Evolutionary conservation across 2,113 vertebrate species (phyloP).

Genomic region (Lampris megalopsis): DNA sequence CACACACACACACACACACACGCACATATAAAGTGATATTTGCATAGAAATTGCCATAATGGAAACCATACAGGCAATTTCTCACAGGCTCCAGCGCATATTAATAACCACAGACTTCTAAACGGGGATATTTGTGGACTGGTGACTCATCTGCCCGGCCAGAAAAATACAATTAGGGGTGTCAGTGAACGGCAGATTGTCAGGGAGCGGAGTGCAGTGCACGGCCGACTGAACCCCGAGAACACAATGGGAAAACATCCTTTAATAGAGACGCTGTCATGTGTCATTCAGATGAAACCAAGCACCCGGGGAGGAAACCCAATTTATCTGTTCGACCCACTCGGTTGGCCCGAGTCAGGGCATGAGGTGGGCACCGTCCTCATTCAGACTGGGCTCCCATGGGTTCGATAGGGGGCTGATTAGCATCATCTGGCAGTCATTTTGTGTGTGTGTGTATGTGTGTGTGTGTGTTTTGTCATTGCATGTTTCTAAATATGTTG

Average conservation of each 20-base stretch:
- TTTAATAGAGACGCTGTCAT: constrained; percentile 53
- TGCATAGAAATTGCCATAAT: too few relatives aligned
- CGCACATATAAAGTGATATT: not conserved
- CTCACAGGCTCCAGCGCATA: not conserved
- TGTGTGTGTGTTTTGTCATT: not conserved
- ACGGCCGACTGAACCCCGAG: constrained; percentile 40
- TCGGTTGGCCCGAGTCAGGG: constrained; percentile 43
- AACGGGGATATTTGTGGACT: constrained; percentile 29
- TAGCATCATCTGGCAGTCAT: constrained; percentile 45
- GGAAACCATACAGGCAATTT: too few relatives aligned
- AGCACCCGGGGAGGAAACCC: constrained; percentile 17
- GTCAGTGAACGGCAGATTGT: constrained; percentile 39
- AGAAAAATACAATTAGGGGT: not conserved
- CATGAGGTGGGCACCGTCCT: constrained; percentile 63
- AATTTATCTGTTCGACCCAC: constrained; percentile 53
- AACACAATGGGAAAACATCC: constrained; percentile 49
- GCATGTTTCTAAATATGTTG: not conserved
- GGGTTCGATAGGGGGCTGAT: constrained; percentile 67
- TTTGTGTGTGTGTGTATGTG: not conserved
- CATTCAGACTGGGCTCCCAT: constrained; percentile 66
- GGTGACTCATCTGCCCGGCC: constrained; percentile 63
- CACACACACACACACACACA: constrained; percentile 1
- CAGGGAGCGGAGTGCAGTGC: constrained; percentile 22
- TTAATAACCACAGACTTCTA: constrained; percentile 3
- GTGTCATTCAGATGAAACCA: constrained; percentile 49